Evolutionary conservation across 2,113 vertebrate genomes (phyloP), one percentile per base, ranked within the genome.

Genomic region (Elanoides forficatus): DNA sequence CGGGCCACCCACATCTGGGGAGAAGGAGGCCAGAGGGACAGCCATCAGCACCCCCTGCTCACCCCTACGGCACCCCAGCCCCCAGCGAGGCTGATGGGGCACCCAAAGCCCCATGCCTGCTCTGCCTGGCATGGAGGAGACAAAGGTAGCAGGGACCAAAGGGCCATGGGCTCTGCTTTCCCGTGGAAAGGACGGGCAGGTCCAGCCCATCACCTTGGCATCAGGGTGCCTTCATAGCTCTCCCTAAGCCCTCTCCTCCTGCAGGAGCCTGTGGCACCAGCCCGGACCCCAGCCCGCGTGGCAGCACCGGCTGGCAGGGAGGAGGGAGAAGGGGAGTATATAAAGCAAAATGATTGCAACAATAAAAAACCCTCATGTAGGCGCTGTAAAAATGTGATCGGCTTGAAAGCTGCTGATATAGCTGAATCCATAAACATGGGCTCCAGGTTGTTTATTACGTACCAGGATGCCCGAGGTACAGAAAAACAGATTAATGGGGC

Each of bases 1-100:
- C 0, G 99, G 99, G 18, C 99, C 99, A 17, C 99, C 99, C 3
- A 99, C 98, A 25, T 99, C 99, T 99, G 96, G n/a, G 81, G 89
- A 96, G 94, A 94, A 63, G 60, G 18, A 72, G 55, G 79, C 6
- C 47, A 92, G 45, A 93, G 68, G 12, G 22, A 88, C 73, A 79
- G 38, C 32, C 36, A 2, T 95, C 73, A 97, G 86, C 86, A 84
- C 27, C 42, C 70, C 32, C 7, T 7, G 63, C 47, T 53, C 40
- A 21, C 36, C 47, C 36, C 34, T 16, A 1, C 7, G 3, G 5
- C 21, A 32, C 17, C 55, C 15, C 18, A 43, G 47, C 30, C 29
- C 34, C 85, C 17, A 3, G 59, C 4, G 27, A 68, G 40, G 53
- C 40, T 47, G 40, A n/a, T 4, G 53, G 9, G 34, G 16, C 38